A percentile compares a stretch with the other conserved stretches of the same genome.
phyloP scores from a whole-genome alignment of 2,888 invertebrate species.

The Drepana falcataria region DNA sequence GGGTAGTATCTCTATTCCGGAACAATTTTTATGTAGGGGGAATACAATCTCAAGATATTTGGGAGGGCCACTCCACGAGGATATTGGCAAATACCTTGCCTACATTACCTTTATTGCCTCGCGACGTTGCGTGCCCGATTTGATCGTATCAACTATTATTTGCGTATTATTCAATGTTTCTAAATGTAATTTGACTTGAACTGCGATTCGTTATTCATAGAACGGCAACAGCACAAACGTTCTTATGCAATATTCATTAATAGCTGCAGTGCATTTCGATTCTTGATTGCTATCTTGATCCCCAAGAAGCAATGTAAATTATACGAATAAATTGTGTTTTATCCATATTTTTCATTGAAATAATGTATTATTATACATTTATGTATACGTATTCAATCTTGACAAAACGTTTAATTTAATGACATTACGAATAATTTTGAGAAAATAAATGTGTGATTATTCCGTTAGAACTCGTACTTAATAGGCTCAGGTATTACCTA shows the following conservation, averaged over 20 bases:
- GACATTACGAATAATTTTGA: background rate
- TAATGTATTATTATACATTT: background rate
- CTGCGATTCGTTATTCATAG: constrained; percentile 41
- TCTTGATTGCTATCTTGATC: constrained; percentile 5
- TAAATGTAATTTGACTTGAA: constrained; percentile 50
- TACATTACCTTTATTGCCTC: constrained; percentile 76
- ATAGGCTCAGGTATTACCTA: background rate
- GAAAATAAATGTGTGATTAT: background rate
- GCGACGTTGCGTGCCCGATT: constrained; percentile 64
- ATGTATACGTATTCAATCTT: background rate
- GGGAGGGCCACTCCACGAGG: constrained; percentile 73
- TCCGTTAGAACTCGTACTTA: background rate
- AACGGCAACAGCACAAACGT: constrained; percentile 25
- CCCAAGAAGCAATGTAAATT: background rate
- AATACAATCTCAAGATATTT: constrained; percentile 76
- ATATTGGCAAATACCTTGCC: constrained; percentile 77
- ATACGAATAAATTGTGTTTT: background rate
- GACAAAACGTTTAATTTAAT: background rate
- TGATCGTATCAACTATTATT: constrained; percentile 66
- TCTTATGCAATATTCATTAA: constrained; percentile 20
- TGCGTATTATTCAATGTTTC: constrained; percentile 61
- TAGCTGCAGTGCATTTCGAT: background rate
- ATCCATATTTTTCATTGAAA: background rate
- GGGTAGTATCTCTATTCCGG: constrained; percentile 77
- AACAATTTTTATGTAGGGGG: constrained; percentile 78